Conservation (phyloP, 2,888 invertebrate species). For the Epirrhoe alternata region DNA sequence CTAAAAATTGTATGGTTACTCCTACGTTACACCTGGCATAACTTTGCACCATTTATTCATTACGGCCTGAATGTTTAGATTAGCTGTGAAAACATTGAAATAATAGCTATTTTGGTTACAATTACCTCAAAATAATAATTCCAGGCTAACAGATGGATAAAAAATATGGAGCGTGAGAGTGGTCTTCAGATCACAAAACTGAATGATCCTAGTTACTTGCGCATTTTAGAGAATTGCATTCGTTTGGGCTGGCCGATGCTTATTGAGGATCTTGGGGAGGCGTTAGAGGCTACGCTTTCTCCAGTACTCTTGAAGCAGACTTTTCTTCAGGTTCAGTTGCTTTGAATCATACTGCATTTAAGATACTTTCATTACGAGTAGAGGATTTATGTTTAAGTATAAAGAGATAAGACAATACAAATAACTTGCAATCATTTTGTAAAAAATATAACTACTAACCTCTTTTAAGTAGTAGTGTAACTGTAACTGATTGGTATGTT, state of each 20-base stretch:
- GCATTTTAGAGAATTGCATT: constrained; percentile 92
- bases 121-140: constrained; percentile 1
- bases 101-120: no score
- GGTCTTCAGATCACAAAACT: constrained; percentile 92
- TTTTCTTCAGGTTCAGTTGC: constrained; percentile 85
- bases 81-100: no score
- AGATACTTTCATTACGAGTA: neutral
- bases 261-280: constrained; percentile 95
- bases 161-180: constrained; percentile 92
- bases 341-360: neutral
- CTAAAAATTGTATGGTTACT: no score
- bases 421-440: no score
- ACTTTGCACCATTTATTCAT: no score
- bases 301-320: constrained; percentile 93
- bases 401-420: no score
- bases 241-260: constrained; percentile 94
- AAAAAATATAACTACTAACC: neutral
- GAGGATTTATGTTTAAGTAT: no score
- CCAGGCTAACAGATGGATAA: constrained; percentile 95
- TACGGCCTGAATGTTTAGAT: no score
- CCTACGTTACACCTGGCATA: no score
- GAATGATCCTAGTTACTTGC: constrained; percentile 90
- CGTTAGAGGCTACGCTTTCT: constrained; percentile 93
- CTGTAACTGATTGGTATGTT: neutral
- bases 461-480: neutral